Percentiles rank a stretch among this genome's conserved stretches.
Evolutionary conservation across 2,797 vertebrate genomes (phyloP).

Genomic region (Arremon aurantiirostris): DNA sequence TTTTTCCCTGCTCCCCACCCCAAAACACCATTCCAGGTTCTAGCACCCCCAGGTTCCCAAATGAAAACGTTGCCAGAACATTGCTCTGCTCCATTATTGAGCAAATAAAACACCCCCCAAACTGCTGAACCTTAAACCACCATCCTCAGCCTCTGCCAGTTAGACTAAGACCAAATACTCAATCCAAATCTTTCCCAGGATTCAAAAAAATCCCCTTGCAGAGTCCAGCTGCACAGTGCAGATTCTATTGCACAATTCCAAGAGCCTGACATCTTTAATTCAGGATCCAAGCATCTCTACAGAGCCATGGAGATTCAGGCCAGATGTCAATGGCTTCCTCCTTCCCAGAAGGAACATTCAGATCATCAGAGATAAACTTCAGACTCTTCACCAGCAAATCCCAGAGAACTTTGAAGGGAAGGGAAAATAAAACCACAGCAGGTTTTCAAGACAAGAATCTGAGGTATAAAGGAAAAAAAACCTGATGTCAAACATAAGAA

Average conservation of each 20-base stretch:
- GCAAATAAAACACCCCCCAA: background rate
- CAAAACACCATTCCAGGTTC: background rate
- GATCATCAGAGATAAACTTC: background rate
- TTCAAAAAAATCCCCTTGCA: fast-evolving
- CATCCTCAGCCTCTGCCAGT: background rate
- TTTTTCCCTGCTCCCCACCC: background rate
- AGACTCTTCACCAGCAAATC: background rate
- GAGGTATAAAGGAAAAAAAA: background rate
- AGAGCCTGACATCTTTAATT: background rate
- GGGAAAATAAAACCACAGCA: background rate
- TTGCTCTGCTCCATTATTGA: background rate
- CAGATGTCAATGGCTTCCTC: background rate
- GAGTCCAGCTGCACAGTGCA: background rate
- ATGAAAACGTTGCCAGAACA: background rate
- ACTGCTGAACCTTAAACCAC: background rate
- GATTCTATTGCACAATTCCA: background rate
- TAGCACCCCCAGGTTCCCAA: background rate
- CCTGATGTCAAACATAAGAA: background rate
- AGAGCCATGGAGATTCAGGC: background rate
- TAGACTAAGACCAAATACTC: background rate
- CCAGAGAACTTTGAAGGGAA: background rate
- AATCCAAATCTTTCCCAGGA: background rate
- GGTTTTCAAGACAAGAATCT: background rate
- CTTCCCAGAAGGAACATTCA: background rate
- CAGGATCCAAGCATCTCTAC: background rate